phyloP scores from a whole-genome alignment of 2,113 vertebrate genomes.

The Cercocebus atys region DNA sequence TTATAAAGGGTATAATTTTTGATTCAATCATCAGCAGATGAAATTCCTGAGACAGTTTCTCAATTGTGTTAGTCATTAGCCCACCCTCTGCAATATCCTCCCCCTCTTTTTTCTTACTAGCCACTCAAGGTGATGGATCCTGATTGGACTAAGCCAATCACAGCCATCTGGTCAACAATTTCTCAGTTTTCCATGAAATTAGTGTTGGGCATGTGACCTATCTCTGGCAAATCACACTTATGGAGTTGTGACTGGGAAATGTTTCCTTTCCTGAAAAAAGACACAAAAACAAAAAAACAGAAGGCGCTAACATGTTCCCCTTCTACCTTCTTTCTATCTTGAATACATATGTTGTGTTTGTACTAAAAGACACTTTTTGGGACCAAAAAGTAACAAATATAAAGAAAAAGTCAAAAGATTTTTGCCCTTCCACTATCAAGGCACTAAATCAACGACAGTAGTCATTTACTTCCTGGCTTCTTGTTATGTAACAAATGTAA shows the following conservation, averaged over 20 bases:
- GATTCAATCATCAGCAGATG: background rate
- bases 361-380: background rate
- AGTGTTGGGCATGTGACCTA: background rate
- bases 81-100: background rate
- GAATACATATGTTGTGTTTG: background rate
- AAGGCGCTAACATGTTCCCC: background rate
- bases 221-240: background rate
- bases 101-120: background rate
- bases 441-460: background rate
- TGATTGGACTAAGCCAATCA: background rate
- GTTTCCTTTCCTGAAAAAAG: background rate
- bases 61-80: background rate
- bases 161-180: background rate
- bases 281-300: background rate
- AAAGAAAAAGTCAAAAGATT: background rate
- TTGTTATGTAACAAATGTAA: background rate
- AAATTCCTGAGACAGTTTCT: background rate
- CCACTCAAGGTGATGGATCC: background rate
- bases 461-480: background rate
- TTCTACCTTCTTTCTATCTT: background rate
- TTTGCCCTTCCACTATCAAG: background rate
- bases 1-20: constrained; percentile 35
- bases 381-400: background rate
- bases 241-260: background rate
- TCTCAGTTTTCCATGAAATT: background rate